Evolutionary conservation across 2,113 vertebrate genomes (phyloP).

Genomic region (Rutilus rutilus): DNA sequence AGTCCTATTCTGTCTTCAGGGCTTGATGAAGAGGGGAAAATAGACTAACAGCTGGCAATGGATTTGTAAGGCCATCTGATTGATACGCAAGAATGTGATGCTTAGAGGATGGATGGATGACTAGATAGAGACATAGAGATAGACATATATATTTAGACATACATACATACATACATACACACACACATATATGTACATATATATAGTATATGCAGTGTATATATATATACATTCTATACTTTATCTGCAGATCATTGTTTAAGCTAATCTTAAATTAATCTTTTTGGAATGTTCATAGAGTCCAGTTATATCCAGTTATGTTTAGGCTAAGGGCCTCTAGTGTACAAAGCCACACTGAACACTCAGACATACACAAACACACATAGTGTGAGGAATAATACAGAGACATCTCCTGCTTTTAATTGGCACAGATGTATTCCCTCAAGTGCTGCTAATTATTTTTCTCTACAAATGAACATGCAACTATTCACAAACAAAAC

Average conservation of each 20-base stretch:
- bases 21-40: background rate
- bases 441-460: conserved; percentile 44
- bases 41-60: background rate
- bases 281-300: background rate
- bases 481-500: background rate
- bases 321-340: conserved; percentile 50
- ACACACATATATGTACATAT: too few relatives aligned
- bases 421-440: conserved; percentile 43
- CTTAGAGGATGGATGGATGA: background rate
- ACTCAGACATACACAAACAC: background rate
- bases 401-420: conserved; percentile 26
- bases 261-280: background rate
- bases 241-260: background rate
- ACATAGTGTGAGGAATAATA: background rate
- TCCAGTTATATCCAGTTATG: conserved; percentile 50
- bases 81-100: background rate
- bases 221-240: background rate
- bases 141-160: too few relatives aligned
- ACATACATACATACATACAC: too few relatives aligned
- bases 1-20: background rate
- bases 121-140: too few relatives aligned
- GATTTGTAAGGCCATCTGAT: background rate
- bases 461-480: conserved; percentile 24
- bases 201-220: background rate
- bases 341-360: background rate